A percentile compares a stretch with the other conserved stretches of the same genome.
phyloP scores from a whole-genome alignment of 2,888 invertebrate species.

The Gryllus longicercus region DNA sequence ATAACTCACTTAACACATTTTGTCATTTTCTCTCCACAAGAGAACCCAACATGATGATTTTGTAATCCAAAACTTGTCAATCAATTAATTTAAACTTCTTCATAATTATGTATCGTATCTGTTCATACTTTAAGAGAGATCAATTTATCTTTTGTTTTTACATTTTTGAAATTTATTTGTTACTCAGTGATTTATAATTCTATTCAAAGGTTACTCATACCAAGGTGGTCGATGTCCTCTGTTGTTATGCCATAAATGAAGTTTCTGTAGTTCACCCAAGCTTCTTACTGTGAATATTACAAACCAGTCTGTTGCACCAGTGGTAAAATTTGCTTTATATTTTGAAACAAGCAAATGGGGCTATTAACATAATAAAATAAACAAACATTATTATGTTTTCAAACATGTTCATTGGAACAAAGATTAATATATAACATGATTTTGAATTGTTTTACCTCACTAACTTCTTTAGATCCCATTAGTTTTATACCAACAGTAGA shows the following conservation, averaged over 20 bases:
- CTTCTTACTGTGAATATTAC: conserved; percentile 20
- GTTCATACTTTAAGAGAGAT: no score
- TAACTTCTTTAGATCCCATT: conserved; percentile 32
- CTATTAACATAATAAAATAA: background rate
- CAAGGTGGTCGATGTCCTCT: conserved; percentile 28
- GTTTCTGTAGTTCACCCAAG: conserved; percentile 21
- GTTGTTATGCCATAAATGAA: conserved; percentile 30
- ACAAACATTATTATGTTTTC: background rate
- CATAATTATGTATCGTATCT: no score
- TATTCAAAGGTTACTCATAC: background rate
- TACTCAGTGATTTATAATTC: no score
- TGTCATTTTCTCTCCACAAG: no score
- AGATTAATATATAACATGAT: no score
- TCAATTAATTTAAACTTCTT: no score
- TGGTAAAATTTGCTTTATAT: background rate
- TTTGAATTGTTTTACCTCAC: background rate
- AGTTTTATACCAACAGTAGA: conserved; percentile 39
- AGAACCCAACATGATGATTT: no score
- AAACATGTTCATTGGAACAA: no score
- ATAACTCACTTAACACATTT: no score
- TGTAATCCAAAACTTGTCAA: no score
- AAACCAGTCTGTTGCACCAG: conserved; percentile 28
- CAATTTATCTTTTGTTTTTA: no score
- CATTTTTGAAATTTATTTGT: no score
- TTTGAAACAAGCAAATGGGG: background rate